Percentiles rank a stretch among this genome's conserved stretches.
Conservation (phyloP, 2,888 invertebrate species). For the Melanargia galathea region DNA sequence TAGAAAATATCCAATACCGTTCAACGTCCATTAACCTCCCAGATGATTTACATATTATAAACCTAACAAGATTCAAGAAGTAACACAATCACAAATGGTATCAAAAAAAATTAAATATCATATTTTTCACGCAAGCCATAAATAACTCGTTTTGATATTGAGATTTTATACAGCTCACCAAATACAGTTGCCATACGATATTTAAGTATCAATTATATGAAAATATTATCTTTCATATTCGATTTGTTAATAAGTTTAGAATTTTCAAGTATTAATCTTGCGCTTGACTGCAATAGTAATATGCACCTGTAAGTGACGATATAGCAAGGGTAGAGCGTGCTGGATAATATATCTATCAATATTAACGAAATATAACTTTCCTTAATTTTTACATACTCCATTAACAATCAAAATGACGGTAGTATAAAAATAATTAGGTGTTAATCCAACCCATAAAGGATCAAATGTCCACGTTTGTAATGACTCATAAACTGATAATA, state of each 20-base stretch:
- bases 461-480: conserved; percentile 52
- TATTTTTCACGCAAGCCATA: conserved; percentile 45
- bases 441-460: conserved; percentile 58
- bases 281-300: not conserved
- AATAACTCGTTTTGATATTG: conserved; percentile 37
- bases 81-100: conserved; percentile 37
- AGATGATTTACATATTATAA: conserved; percentile 67
- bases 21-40: conserved; percentile 62
- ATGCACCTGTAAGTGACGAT: not conserved
- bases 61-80: conserved; percentile 48
- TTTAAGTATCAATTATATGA: conserved; percentile 23
- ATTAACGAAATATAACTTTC: too few species aligned
- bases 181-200: conserved; percentile 39
- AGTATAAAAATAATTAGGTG: conserved; percentile 45
- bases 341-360: not conserved
- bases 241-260: conserved; percentile 3
- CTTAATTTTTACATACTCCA: not conserved
- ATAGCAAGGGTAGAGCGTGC: not conserved
- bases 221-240: conserved; percentile 27
- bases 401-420: conserved; percentile 6
- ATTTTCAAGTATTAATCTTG: not conserved
- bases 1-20: conserved; percentile 63
- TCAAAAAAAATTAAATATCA: conserved; percentile 42
- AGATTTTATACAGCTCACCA: conserved; percentile 35
- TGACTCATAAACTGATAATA: conserved; percentile 53